Base-by-base conservation (phyloP, 2,797 vertebrate genomes). In the Pangasius larnaudii region DNA sequence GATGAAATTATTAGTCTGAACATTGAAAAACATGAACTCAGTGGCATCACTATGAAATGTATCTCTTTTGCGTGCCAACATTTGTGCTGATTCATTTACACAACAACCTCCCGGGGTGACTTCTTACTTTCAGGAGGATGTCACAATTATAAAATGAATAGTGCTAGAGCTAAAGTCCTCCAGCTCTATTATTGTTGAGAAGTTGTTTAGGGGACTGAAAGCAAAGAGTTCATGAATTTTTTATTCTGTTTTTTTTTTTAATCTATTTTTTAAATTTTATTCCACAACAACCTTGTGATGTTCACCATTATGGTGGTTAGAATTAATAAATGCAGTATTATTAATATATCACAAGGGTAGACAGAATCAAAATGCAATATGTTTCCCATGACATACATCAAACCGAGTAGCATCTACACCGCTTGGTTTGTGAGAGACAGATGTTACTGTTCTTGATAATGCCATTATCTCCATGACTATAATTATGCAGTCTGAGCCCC, bases 391-490 rank as follows among this genome's bases (percentile, higher is more conserved):
- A 10, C n/a, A 16, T 36, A 19, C 61, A 51, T 83, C 36, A 67
- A 13, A 24, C n/a, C 6, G 11, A 53, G 82, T 4, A 33, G n/a
- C 42, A 69, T 51, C 79, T 84, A 84, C 71, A 85, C 86, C 78
- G 81, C 86, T 89, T 86, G 78, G 84, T 87, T 63, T 86, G 74
- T 78, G 75, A 78, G 22, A 77, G 88, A 90, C 91, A 92, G 91
- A 91, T 92, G 91, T 91, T 91, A 85, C 77, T 87, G 67, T 86
- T 82, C 58, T 82, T 90, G 84, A 92, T 92, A 89, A 91, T 85
- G 90, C 65, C 89, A 91, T 91, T 89, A 91, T 89, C 82, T 89
- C 59, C 51, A 77, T 67, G 51, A 88, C 91, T 92, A 72, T 92
- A 91, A 92, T 92, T 90, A 92, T 65, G 59, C 81, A 84, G 83